These are phyloP conservation scores for Melanophora roralis DNA, from an alignment of 2,888 invertebrate species.

Conservation along the genomic window DNA sequence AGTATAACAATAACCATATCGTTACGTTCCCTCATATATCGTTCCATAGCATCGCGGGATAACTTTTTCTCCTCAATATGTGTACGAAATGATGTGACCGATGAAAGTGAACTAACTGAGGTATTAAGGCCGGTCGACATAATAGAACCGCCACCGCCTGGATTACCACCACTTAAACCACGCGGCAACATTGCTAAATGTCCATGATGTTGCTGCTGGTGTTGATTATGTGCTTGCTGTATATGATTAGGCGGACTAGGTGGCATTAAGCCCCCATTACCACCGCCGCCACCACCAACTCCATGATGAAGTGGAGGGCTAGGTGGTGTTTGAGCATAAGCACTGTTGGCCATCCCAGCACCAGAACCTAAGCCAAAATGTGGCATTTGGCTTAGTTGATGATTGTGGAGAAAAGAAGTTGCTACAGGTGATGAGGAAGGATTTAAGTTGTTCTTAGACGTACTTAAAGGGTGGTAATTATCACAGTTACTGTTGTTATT, in stretches of 20 bases:
- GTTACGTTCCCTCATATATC: constrained; percentile 94
- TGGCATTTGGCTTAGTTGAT: constrained; percentile 70
- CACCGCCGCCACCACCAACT: constrained; percentile 68
- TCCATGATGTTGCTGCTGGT: constrained; percentile 68
- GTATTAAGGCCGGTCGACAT: constrained; percentile 63
- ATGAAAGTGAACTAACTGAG: constrained; percentile 64
- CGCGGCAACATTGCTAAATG: constrained; percentile 74
- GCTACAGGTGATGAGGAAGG: constrained; percentile 63
- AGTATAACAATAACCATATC: constrained; percentile 98
- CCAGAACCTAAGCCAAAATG: constrained; percentile 78
- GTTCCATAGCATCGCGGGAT: constrained; percentile 87
- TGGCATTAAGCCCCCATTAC: constrained; percentile 63
- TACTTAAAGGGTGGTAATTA: neutral
- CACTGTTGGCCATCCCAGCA: constrained; percentile 65
- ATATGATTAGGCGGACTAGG: constrained; percentile 66
- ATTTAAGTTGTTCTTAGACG: constrained; percentile 53
- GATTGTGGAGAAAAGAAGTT: too few species aligned
- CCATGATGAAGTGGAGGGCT: constrained; percentile 84
- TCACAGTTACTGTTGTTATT: constrained; percentile 30
- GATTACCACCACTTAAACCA: constrained; percentile 57
- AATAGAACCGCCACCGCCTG: constrained; percentile 59
- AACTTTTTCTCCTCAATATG: constrained; percentile 83
- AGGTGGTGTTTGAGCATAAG: constrained; percentile 88
- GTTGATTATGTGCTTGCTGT: constrained; percentile 66
- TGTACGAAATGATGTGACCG: constrained; percentile 70